These are phyloP conservation scores for Parnassius smintheus DNA, from an alignment of 2,888 invertebrate species.

Conservation along the genomic window DNA sequence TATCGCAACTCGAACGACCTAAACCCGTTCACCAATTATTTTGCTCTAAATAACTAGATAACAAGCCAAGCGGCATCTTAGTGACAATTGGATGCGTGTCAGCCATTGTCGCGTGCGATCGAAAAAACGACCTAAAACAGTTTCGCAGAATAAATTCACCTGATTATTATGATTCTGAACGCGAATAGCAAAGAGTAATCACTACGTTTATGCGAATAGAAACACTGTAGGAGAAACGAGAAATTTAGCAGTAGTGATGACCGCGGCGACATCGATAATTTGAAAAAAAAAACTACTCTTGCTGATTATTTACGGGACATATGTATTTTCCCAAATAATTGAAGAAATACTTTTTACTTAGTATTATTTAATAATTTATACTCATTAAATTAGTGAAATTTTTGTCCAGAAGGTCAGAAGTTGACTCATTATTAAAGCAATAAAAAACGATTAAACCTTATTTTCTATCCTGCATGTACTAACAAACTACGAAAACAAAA, in stretches of 20 bases:
- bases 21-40: constrained; percentile 33
- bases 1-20: constrained; percentile 30
- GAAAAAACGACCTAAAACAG: constrained; percentile 23
- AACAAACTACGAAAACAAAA: too few species aligned
- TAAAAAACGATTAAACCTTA: too few species aligned
- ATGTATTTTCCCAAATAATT: too few species aligned
- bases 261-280: neutral
- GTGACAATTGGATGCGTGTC: constrained; percentile 25
- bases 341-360: too few species aligned
- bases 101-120: constrained; percentile 19
- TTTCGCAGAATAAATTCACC: constrained; percentile 18
- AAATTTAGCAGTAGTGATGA: constrained; percentile 7
- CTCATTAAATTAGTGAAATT: too few species aligned
- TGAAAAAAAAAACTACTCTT: too few species aligned
- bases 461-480: too few species aligned
- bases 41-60: constrained; percentile 46
- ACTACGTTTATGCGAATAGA: constrained; percentile 10
- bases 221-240: constrained; percentile 16
- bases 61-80: constrained; percentile 33
- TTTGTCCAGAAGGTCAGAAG: too few species aligned
- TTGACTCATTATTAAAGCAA: too few species aligned
- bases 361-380: too few species aligned
- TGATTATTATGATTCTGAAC: constrained; percentile 14
- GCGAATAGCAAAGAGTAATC: neutral
- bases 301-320: too few species aligned